These are phyloP conservation scores for Acanthaster planci DNA, from an alignment of 35 echinoderm and acorn worm genomes.

Conservation along the genomic window DNA sequence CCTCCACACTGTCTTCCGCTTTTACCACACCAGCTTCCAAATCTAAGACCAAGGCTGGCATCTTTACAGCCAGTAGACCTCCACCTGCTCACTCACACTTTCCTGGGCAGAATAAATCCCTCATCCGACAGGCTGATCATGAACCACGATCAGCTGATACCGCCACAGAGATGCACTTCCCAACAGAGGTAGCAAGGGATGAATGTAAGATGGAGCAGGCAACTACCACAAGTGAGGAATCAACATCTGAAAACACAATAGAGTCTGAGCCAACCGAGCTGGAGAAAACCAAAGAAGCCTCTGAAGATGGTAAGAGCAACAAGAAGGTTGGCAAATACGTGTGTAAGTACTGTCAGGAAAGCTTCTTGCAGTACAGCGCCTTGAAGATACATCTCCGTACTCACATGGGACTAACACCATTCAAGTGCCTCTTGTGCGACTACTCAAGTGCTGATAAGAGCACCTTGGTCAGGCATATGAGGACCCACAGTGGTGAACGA, in stretches of 20 bases:
- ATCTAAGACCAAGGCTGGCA: neutral
- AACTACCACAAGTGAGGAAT: neutral
- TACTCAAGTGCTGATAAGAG: slow-evolving; percentile 99
- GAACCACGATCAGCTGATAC: slow-evolving; percentile 65
- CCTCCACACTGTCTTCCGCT: neutral
- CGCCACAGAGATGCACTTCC: slow-evolving; percentile 73
- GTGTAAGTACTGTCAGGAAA: slow-evolving; percentile 90
- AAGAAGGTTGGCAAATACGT: slow-evolving; percentile 48
- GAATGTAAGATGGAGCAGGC: slow-evolving; percentile 35
- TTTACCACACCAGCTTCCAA: neutral
- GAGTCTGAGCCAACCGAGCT: slow-evolving; percentile 7
- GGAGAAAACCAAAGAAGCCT: slow-evolving; percentile 45
- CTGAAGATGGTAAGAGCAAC: slow-evolving; percentile 47
- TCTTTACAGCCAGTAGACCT: neutral
- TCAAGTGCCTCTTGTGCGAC: slow-evolving; percentile 88
- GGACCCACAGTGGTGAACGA: slow-evolving; percentile 95
- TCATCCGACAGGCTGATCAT: neutral
- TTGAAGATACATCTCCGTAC: slow-evolving; percentile 88
- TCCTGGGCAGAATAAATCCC: neutral
- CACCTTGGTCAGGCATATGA: slow-evolving; percentile 94
- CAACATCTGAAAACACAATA: neutral
- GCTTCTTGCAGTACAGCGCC: slow-evolving; percentile 77
- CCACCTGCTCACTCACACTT: slow-evolving; percentile 26
- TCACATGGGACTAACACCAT: slow-evolving; percentile 88
- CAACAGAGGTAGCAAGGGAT: slow-evolving; percentile 60